A percentile compares a stretch with the other conserved stretches of the same genome.
Evolutionary conservation across 2,888 invertebrate species (phyloP).

Genomic region (Tuta absoluta): DNA sequence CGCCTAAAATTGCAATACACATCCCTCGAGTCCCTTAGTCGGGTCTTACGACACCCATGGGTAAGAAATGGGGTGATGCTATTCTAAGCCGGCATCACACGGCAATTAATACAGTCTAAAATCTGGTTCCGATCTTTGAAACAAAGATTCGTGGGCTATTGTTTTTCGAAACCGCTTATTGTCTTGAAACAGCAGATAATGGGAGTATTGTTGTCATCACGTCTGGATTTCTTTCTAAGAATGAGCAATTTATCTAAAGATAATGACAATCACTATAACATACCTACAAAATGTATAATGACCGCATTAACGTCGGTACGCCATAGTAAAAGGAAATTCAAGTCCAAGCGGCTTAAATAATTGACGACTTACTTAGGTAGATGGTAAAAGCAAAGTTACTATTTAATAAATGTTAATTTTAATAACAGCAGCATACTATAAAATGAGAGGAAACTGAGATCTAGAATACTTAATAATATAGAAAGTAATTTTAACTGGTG

Average conservation of each 20-base stretch:
- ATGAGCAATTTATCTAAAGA: conserved; percentile 2
- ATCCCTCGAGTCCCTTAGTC: no score
- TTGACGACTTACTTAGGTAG: neutral
- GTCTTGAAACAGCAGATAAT: conserved; percentile 41
- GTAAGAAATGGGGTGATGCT: no score
- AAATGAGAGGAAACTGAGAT: neutral
- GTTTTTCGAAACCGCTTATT: conserved; percentile 55
- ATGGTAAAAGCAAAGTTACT: neutral
- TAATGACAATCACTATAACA: conserved; percentile 5
- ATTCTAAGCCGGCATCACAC: no score
- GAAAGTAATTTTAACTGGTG: neutral
- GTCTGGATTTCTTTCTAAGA: conserved; percentile 1
- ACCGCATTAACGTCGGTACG: neutral
- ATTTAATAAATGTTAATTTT: neutral
- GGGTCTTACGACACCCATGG: no score
- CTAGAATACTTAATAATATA: neutral
- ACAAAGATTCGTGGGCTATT: conserved; percentile 58
- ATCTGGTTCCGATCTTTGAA: conserved; percentile 54
- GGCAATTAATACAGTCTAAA: conserved; percentile 54
- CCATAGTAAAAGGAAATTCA: neutral
- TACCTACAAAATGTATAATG: neutral
- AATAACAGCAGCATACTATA: neutral
- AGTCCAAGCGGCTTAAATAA: neutral
- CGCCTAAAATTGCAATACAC: no score
- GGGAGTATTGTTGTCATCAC: conserved; percentile 30